Evolutionary conservation across 1,140 invertebrate genomes (phyloP).

Genomic region (Scylla paramamosain): DNA sequence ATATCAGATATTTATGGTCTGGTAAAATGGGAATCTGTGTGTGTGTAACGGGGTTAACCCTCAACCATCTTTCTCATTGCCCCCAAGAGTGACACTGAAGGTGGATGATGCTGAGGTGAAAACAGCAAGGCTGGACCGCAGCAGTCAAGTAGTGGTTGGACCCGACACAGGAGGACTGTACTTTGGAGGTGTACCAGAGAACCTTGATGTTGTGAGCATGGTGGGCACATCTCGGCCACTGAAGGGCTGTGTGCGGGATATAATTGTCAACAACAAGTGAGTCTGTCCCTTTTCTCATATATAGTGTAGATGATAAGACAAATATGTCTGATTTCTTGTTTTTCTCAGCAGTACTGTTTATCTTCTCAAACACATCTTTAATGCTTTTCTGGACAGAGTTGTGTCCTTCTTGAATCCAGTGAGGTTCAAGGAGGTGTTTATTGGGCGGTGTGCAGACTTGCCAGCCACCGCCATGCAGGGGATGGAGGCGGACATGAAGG

Average conservation of each 20-base stretch:
- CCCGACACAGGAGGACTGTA: slow-evolving; percentile 81
- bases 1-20: no score
- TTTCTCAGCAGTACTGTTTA: no score
- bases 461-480: slow-evolving; percentile 78
- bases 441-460: slow-evolving; percentile 85
- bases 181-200: slow-evolving; percentile 85
- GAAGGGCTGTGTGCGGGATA: slow-evolving; percentile 89
- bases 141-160: slow-evolving; percentile 82
- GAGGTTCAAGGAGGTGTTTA: slow-evolving; percentile 86
- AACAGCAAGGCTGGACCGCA: slow-evolving; percentile 80
- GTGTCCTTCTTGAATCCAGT: slow-evolving; percentile 85
- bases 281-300: slow-evolving; percentile 77
- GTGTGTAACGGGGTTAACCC: background rate
- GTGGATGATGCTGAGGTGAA: slow-evolving; percentile 85
- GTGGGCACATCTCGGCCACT: slow-evolving; percentile 83
- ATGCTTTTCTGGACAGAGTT: slow-evolving; percentile 81
- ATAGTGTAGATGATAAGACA: background rate
- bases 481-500: slow-evolving; percentile 78
- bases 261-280: slow-evolving; percentile 89
- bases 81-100: slow-evolving; percentile 82
- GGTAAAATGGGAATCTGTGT: no score
- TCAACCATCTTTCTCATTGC: background rate
- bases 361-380: no score
- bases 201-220: slow-evolving; percentile 82
- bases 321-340: slow-evolving; percentile 38